Percentiles rank a stretch among this genome's conserved stretches.
Evolutionary conservation across 2,113 vertebrate species (phyloP).

Genomic region (Festucalex cinctus): DNA sequence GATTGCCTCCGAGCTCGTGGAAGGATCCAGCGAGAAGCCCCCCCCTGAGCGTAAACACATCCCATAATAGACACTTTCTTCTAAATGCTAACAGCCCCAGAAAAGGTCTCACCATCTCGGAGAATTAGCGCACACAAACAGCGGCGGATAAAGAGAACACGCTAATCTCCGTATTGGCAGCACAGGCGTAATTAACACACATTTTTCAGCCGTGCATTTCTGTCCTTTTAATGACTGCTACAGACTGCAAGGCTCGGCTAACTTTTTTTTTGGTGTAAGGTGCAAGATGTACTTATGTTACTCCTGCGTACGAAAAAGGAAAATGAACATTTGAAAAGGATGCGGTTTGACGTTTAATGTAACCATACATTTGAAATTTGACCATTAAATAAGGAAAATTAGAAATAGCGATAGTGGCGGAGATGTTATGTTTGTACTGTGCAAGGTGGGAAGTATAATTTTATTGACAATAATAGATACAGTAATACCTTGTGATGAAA

Average conservation of each 20-base stretch:
- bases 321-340: too few species aligned
- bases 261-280: background rate
- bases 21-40: slow-evolving; percentile 45
- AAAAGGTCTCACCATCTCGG: slow-evolving; percentile 66
- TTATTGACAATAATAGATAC: too few species aligned
- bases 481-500: too few species aligned
- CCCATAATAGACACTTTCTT: slow-evolving; percentile 65
- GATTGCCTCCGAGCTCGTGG: slow-evolving; percentile 44
- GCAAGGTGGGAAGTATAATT: too few species aligned
- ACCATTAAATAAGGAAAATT: too few species aligned
- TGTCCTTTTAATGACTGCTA: background rate
- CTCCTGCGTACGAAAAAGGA: background rate
- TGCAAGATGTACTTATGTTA: background rate
- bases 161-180: slow-evolving; percentile 33
- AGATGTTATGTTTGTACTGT: too few species aligned
- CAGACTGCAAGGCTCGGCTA: background rate
- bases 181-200: background rate
- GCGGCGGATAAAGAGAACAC: slow-evolving; percentile 24
- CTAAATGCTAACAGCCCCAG: slow-evolving; percentile 68
- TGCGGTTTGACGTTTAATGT: too few species aligned
- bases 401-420: too few species aligned
- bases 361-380: too few species aligned
- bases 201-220: background rate
- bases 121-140: slow-evolving; percentile 42
- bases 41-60: slow-evolving; percentile 59